Evolutionary conservation across 2,113 vertebrate genomes (phyloP), one percentile per base, ranked within the genome.

Genomic region (Pipa parva): DNA sequence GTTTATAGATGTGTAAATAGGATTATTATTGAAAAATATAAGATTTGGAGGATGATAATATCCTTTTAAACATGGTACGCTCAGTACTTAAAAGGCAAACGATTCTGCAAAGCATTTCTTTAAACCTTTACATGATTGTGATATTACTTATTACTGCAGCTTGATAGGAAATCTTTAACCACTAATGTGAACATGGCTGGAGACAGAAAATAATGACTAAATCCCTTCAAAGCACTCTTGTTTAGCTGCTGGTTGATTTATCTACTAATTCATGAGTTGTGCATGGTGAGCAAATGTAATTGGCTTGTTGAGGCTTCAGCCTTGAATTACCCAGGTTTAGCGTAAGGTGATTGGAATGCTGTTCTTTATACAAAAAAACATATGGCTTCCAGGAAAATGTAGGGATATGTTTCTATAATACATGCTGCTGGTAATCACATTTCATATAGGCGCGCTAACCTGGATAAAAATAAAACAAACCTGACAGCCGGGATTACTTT

Each of bases 371-470:
- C 15, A 72, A 26, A 21, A 57, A 75, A 68, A 48, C 2, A 26
- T 29, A 73, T 57, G 11, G 50, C 59, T 76, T 46, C 39, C 61
- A 78, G 60, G 63, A 76, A 77, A 54, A 22, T 7, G 22, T 77
- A 62, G 50, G 46, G 58, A 76, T 57, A 59, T 8, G 74, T 74
- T 59, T 33, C 2, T 25, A 63, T 56, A 26, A 57, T 29, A 18
- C 50, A 62, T 12, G 0, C 2, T 76, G 1, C 3, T 24, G 63
- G 71, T 63, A 73, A 69, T 54, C 1, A 9, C 12, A 13, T 37
- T 64, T 17, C 33, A 62, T 68, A 73, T 71, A 27, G 74, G 63
- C 52, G 58, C 46, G 6, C 63, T 13, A 56, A 59, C 5, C 27
- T 2, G 72, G 13, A 39, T 52, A 72, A 74, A 72, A 33, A 71